phyloP scores from a whole-genome alignment of 1,140 invertebrate genomes.

The Atta colombica region DNA sequence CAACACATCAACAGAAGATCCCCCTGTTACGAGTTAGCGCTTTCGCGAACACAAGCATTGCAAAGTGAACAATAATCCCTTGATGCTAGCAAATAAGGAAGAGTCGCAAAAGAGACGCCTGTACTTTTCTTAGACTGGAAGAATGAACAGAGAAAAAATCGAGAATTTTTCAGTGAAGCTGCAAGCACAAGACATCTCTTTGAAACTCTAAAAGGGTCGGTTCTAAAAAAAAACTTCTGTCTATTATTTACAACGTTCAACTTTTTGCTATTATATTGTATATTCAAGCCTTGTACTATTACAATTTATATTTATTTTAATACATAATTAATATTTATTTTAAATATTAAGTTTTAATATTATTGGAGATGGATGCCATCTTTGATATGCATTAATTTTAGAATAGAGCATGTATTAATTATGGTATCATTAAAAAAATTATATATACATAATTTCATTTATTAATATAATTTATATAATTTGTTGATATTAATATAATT shows the following conservation, averaged over 20 bases:
- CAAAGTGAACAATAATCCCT: slow-evolving; percentile 74
- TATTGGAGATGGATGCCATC: not conserved
- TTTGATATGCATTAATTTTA: not conserved
- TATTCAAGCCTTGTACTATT: not conserved
- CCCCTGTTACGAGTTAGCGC: slow-evolving; percentile 7
- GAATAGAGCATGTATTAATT: not conserved
- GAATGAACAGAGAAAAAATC: slow-evolving; percentile 55
- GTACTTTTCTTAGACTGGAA: slow-evolving; percentile 62
- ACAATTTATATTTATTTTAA: slow-evolving; percentile 31
- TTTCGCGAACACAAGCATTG: slow-evolving; percentile 14
- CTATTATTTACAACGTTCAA: slow-evolving; percentile 62
- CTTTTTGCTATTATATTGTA: slow-evolving; percentile 31
- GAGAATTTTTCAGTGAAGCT: slow-evolving; percentile 68
- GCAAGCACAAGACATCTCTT: slow-evolving; percentile 42
- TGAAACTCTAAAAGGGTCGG: slow-evolving; percentile 28
- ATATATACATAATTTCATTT: not conserved
- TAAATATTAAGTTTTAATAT: slow-evolving; percentile 25
- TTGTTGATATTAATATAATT: no score
- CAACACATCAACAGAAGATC: not conserved
- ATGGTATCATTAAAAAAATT: not conserved
- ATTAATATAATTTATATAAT: no score
- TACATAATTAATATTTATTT: not conserved
- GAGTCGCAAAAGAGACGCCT: slow-evolving; percentile 61
- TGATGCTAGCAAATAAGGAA: slow-evolving; percentile 70
- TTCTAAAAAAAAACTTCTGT: slow-evolving; percentile 28